phyloP scores from a whole-genome alignment of 2,797 vertebrate species.

The Lepidocolaptes lacrymiger region DNA sequence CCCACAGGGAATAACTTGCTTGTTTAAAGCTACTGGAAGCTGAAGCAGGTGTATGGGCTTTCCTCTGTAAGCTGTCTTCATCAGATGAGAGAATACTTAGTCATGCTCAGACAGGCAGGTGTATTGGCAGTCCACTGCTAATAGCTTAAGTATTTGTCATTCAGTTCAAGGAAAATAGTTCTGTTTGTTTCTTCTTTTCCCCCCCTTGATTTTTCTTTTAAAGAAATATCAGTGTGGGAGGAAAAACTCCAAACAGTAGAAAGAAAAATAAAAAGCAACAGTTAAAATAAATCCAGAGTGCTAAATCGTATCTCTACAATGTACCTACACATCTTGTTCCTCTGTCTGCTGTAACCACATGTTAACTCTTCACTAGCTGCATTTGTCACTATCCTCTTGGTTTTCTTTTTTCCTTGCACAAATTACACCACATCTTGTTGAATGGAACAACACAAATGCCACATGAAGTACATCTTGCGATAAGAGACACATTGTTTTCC shows the following conservation, averaged over 20 bases:
- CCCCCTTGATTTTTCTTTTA: neutral
- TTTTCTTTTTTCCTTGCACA: conserved; percentile 27
- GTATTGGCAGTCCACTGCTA: neutral
- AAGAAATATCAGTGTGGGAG: neutral
- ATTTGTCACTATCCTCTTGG: conserved; percentile 31
- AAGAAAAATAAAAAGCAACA: conserved; percentile 54
- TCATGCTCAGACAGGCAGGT: neutral
- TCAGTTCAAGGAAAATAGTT: neutral
- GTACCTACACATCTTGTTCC: conserved; percentile 28
- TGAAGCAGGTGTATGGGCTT: neutral
- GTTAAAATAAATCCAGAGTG: conserved; percentile 63
- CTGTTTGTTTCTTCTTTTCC: neutral
- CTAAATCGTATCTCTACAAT: conserved; percentile 44
- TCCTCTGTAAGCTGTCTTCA: neutral
- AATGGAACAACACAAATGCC: conserved; percentile 34
- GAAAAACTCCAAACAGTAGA: neutral
- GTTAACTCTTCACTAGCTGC: conserved; percentile 52
- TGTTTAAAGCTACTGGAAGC: neutral
- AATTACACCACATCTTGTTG: conserved; percentile 32
- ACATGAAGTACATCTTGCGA: conserved; percentile 7
- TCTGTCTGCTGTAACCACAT: conserved; percentile 49
- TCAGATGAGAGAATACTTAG: neutral
- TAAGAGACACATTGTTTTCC: conserved; percentile 59
- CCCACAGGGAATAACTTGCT: neutral
- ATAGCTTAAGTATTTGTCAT: neutral